Conservation (phyloP, 2,797 vertebrate species). For the Acanthurus leucopareius region DNA sequence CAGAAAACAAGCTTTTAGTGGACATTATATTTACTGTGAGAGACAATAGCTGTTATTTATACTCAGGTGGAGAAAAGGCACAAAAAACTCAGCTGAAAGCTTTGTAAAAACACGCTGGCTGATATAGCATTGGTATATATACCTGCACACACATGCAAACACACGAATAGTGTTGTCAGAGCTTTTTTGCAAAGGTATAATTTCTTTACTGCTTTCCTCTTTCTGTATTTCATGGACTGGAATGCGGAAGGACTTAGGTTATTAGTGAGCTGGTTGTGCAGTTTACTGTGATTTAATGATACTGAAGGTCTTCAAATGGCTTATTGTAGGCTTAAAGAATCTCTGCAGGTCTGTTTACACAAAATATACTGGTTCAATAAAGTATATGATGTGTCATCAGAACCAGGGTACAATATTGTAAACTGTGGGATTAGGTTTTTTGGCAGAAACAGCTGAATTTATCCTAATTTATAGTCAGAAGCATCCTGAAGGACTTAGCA, state of each 20-base stretch:
- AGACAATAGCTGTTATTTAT: constrained; percentile 73
- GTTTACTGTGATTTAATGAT: not conserved
- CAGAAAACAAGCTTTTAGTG: constrained; percentile 72
- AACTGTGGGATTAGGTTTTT: not conserved
- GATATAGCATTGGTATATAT: constrained; percentile 32
- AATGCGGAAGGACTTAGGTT: not conserved
- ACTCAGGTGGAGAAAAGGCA: constrained; percentile 35
- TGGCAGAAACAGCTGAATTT: constrained; percentile 21
- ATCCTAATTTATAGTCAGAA: constrained; percentile 22
- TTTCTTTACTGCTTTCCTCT: constrained; percentile 4
- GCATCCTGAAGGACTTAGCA: constrained; percentile 19
- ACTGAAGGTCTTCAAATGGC: no score
- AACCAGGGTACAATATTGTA: not conserved
- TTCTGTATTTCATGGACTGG: constrained; percentile 8
- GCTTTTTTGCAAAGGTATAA: not conserved
- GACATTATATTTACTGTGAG: constrained; percentile 59
- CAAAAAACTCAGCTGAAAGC: constrained; percentile 52
- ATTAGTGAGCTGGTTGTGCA: not conserved
- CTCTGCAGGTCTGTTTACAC: not conserved
- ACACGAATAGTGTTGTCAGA: not conserved
- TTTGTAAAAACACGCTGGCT: constrained; percentile 34
- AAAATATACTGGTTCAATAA: not conserved
- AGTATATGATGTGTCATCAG: not conserved
- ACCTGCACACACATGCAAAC: not conserved
- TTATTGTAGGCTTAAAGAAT: not conserved